Conservation (phyloP, 2,797 vertebrate species). For the Hapalemur alaotrensis region DNA sequence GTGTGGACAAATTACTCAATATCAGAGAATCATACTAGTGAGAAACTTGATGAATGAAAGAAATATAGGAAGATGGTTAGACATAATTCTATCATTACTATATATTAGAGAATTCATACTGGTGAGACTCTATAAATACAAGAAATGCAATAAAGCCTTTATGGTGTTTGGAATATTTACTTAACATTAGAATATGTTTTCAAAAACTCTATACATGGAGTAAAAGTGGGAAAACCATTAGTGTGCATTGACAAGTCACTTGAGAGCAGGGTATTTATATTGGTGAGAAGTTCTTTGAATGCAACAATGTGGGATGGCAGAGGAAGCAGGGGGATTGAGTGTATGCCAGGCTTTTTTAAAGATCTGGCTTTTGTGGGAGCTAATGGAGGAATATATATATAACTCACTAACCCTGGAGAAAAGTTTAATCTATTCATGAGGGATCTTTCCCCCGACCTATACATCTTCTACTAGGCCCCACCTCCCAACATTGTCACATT, state of each 20-base stretch:
- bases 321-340: neutral
- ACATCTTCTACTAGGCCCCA: neutral
- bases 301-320: neutral
- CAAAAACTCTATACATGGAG: neutral
- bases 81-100: neutral
- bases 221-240: neutral
- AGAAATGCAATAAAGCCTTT: neutral
- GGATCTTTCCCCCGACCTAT: neutral
- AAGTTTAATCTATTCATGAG: neutral
- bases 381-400: neutral
- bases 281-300: neutral
- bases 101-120: conserved; percentile 28
- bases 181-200: neutral
- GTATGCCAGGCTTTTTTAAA: neutral
- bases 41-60: neutral
- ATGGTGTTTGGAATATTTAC: neutral
- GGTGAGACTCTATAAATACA: neutral
- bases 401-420: neutral
- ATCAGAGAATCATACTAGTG: conserved; percentile 6
- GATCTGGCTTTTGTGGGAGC: neutral
- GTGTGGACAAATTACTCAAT: neutral
- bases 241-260: neutral
- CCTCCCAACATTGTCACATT: neutral
- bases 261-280: neutral
- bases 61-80: neutral